Conservation (phyloP, 1,140 invertebrate species). For the Andricus grossulariae region DNA sequence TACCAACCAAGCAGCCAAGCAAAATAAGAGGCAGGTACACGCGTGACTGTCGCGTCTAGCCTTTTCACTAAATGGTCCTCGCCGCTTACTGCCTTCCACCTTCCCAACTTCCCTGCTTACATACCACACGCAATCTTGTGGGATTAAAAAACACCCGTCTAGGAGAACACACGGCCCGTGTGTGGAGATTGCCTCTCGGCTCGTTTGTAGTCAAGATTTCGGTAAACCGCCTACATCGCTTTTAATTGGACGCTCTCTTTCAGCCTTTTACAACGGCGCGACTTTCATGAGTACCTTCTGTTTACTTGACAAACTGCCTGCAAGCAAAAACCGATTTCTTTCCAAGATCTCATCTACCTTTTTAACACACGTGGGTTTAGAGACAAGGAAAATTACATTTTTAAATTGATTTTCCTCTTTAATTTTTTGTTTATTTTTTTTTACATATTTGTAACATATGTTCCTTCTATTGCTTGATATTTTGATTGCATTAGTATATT, state of each 20-base stretch:
- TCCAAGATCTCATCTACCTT: background rate
- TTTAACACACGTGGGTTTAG: background rate
- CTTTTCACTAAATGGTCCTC: constrained; percentile 71
- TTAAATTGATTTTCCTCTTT: background rate
- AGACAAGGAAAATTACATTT: background rate
- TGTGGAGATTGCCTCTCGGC: constrained; percentile 57
- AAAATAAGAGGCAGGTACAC: constrained; percentile 51
- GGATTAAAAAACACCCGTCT: constrained; percentile 67
- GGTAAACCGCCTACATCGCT: constrained; percentile 56
- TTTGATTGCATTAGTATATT: background rate
- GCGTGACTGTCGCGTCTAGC: constrained; percentile 54
- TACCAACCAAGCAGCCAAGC: constrained; percentile 12
- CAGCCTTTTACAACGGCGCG: background rate
- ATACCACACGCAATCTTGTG: constrained; percentile 64
- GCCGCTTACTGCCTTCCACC: constrained; percentile 51
- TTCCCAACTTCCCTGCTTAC: constrained; percentile 40
- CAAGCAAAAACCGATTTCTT: constrained; percentile 25
- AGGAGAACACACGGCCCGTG: constrained; percentile 48
- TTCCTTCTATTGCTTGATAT: background rate
- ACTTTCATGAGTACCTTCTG: constrained; percentile 2
- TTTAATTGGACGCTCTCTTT: constrained; percentile 58
- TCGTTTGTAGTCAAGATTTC: constrained; percentile 68
- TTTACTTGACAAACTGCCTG: constrained; percentile 23
- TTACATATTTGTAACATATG: background rate
- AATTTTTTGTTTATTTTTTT: background rate